Conservation (phyloP, 35 echinoderm and acorn worm genomes). For the Ptychodera flava region DNA sequence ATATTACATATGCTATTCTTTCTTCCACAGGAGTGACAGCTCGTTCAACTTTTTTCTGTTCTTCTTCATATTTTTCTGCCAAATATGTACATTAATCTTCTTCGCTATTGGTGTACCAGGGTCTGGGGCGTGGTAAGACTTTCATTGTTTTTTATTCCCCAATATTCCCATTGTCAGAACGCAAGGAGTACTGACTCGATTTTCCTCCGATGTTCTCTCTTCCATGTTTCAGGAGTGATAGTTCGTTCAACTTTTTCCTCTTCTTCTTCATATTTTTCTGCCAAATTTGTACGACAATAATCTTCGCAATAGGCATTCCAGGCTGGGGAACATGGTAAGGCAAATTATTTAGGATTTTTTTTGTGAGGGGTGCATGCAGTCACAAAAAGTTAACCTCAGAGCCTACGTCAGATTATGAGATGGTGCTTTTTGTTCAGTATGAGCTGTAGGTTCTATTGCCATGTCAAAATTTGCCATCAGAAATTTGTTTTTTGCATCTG, state of each 20-base stretch:
- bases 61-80: slow-evolving; percentile 97
- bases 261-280: slow-evolving; percentile 99
- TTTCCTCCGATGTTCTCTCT: neutral
- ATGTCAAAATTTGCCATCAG: too few relatives aligned
- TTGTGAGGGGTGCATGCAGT: neutral
- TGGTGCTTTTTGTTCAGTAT: too few relatives aligned
- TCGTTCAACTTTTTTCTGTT: slow-evolving; percentile 99
- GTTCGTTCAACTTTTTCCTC: slow-evolving; percentile 99
- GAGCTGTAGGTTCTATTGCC: too few relatives aligned
- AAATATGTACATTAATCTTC: slow-evolving; percentile 27
- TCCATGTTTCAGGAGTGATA: slow-evolving; percentile 81
- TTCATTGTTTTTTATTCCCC: neutral
- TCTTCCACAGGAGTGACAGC: slow-evolving; percentile 89
- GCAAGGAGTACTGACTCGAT: neutral
- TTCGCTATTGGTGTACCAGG: slow-evolving; percentile 53
- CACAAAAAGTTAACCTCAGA: too few relatives aligned
- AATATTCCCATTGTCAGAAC: too few relatives aligned
- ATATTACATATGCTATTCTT: slow-evolving; percentile 24
- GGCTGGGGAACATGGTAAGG: slow-evolving; percentile 85
- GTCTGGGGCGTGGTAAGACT: neutral
- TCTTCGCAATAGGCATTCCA: slow-evolving; percentile 78
- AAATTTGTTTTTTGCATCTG: too few relatives aligned
- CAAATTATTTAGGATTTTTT: neutral
- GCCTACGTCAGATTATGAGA: too few relatives aligned
- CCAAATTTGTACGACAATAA: slow-evolving; percentile 69